Base-by-base conservation (phyloP, 2,113 vertebrate genomes). In the Scomber japonicus region DNA sequence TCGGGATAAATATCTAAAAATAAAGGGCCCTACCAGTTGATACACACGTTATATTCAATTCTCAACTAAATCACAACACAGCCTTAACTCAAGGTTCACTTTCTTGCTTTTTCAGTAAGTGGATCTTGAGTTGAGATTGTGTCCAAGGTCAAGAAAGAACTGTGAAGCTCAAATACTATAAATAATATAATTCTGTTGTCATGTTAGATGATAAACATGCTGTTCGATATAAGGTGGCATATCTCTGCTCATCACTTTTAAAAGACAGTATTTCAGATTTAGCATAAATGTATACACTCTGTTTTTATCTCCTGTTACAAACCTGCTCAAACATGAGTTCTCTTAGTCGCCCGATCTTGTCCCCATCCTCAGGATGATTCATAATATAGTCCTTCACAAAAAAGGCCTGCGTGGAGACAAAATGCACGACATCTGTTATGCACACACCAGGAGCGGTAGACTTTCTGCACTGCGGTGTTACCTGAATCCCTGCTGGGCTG, bases 251-350 rank as follows among this genome's bases (percentile, higher is more conserved):
- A 35, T 35, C 31, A 35, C 31, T 6, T 35, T 35, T 35, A 6
- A 35, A 35, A 35, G 4, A 35, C 9, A 40, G 35, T 40, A 40
- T 40, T 40, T 40, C 35, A 40, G 35, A 40, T 40, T 46, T 17
- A 27, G 6, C 55, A 2, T 57, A 10, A n/a, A 40, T 13, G 19
- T 16, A 48, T 13, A 35, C 31, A 17, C 11, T 21, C 49, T 19
- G 14, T 24, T 59, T 14, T 55, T 19, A 51, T 65, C 19, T 75
- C 16, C 35, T 12, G 16, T 46, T 31, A 85, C 93, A 84, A 89
- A 99, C 98, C 97, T 99, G 98, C 66, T 99, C 98, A 0, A 99
- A 97, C 97, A 99, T 99, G 78, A 99, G 96, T 71, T 99, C 98
- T 87, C 97, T 95, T 73, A 99, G 94, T 15, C 97, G 96, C 30